These are phyloP conservation scores for Aphidius colemani DNA, from an alignment of 2,888 invertebrate species.

Conservation along the genomic window DNA sequence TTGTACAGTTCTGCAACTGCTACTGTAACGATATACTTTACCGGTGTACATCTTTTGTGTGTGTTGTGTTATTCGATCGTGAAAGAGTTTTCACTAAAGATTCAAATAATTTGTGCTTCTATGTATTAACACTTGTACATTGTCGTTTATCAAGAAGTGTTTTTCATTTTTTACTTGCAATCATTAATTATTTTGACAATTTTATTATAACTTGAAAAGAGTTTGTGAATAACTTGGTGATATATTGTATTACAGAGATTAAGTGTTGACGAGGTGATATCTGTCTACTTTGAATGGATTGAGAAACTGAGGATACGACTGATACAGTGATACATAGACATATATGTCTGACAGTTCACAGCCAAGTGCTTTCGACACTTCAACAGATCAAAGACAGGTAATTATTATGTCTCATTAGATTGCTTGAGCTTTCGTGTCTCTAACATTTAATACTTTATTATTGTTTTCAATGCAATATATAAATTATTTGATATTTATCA, in stretches of 20 bases:
- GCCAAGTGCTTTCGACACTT: conserved; percentile 1
- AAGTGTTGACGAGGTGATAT: too few relatives aligned
- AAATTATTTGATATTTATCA: too few relatives aligned
- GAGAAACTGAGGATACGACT: neutral
- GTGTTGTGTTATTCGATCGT: conserved; percentile 57
- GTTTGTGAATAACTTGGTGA: neutral
- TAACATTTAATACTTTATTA: conserved; percentile 4
- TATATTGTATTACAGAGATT: neutral
- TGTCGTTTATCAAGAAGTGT: neutral
- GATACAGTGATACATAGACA: neutral
- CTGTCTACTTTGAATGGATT: too few relatives aligned
- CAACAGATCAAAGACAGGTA: conserved; percentile 11
- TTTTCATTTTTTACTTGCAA: neutral
- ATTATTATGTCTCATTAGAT: neutral
- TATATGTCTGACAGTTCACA: neutral
- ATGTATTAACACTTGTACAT: conserved; percentile 7
- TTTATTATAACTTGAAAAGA: neutral
- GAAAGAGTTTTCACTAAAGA: conserved; percentile 49
- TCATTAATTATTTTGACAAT: neutral
- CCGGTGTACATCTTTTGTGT: conserved; percentile 26
- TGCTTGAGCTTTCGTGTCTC: conserved; percentile 3
- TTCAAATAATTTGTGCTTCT: conserved; percentile 29
- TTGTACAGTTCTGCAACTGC: conserved; percentile 4
- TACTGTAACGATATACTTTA: conserved; percentile 29
- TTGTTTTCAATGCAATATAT: neutral